Percentiles rank a stretch among this genome's conserved stretches.
Evolutionary conservation across 1,140 invertebrate genomes (phyloP).

Genomic region (Streblospio benedicti): DNA sequence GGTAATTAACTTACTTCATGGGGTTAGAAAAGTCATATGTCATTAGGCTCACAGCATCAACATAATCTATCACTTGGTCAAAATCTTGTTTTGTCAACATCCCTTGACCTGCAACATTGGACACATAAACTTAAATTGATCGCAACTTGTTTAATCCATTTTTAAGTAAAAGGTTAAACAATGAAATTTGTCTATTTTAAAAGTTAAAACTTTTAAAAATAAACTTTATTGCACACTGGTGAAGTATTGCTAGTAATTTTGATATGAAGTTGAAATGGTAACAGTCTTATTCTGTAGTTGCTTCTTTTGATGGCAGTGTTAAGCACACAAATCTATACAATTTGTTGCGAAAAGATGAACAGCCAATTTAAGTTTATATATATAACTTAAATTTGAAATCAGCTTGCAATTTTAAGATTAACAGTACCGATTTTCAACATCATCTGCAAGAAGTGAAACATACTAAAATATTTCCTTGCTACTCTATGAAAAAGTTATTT

Average conservation of each 20-base stretch:
- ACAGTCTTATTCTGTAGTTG: too few species aligned
- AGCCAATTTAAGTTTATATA: too few species aligned
- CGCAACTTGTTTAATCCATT: background rate
- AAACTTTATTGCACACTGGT: slow-evolving; percentile 5
- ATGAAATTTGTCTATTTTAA: background rate
- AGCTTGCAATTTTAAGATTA: too few species aligned
- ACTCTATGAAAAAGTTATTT: background rate
- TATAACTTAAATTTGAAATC: too few species aligned
- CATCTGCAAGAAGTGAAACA: too few species aligned
- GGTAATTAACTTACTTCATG: slow-evolving; percentile 59
- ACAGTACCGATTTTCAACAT: too few species aligned
- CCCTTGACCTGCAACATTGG: slow-evolving; percentile 42
- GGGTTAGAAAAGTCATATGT: slow-evolving; percentile 86
- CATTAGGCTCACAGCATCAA: slow-evolving; percentile 84
- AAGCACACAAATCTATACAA: too few species aligned
- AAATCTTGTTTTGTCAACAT: slow-evolving; percentile 71
- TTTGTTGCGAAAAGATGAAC: too few species aligned
- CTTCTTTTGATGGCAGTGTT: too few species aligned
- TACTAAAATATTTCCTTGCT: too few species aligned
- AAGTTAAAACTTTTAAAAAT: slow-evolving; percentile 4
- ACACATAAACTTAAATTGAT: background rate
- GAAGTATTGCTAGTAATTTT: too few species aligned
- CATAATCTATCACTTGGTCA: slow-evolving; percentile 62
- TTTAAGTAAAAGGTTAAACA: background rate
- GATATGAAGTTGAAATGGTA: too few species aligned